phyloP scores from a whole-genome alignment of 2,888 invertebrate species.

The Argynnis bischoffii region DNA sequence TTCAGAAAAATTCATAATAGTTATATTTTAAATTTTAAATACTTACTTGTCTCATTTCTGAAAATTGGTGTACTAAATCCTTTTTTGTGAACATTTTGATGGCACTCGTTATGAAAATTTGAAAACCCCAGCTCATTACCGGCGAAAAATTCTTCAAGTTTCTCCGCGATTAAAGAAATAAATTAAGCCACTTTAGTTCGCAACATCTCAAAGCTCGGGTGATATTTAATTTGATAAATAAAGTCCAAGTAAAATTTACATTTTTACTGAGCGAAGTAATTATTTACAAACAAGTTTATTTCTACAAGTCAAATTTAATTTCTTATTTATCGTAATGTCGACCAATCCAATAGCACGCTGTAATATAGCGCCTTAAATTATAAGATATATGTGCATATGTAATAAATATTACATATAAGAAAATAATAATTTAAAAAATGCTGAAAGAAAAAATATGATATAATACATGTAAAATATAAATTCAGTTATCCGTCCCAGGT shows the following conservation, averaged over 20 bases:
- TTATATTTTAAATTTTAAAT: background rate
- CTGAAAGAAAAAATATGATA: no score
- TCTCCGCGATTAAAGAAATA: slow-evolving; percentile 24
- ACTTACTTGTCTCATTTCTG: background rate
- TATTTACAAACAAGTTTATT: background rate
- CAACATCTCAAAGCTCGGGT: slow-evolving; percentile 21
- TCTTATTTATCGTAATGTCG: background rate
- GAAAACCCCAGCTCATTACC: slow-evolving; percentile 13
- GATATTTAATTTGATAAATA: slow-evolving; percentile 26
- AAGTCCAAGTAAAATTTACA: slow-evolving; percentile 6
- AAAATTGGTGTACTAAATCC: slow-evolving; percentile 3
- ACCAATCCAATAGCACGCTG: no score
- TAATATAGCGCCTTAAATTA: no score
- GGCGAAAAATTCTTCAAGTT: slow-evolving; percentile 22
- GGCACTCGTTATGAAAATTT: slow-evolving; percentile 11
- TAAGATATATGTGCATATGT: no score
- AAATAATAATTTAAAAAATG: no score
- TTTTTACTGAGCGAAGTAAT: slow-evolving; percentile 1
- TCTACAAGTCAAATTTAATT: background rate
- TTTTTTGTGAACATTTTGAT: slow-evolving; percentile 8
- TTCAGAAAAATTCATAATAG: background rate
- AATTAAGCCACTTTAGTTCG: slow-evolving; percentile 27
- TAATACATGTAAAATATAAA: background rate
- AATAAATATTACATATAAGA: no score
- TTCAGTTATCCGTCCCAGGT: slow-evolving; percentile 23